Evolutionary conservation across 1,140 invertebrate genomes (phyloP).

Genomic region (Drosophila nebulosa): DNA sequence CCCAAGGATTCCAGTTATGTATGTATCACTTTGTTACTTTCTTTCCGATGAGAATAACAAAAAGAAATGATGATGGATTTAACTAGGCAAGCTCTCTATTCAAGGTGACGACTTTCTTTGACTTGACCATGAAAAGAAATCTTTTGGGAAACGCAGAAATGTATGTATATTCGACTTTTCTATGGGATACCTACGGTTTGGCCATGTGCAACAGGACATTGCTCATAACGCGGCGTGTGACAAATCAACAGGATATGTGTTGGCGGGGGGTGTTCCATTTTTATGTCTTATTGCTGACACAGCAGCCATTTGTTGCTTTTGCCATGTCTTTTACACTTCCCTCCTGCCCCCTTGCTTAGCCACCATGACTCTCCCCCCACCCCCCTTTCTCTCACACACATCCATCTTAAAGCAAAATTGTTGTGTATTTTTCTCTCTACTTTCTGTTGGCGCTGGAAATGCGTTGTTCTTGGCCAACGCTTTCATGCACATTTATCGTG

Average conservation of each 20-base stretch:
- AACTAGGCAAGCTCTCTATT: too few relatives aligned
- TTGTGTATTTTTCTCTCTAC: background rate
- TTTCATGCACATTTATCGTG: constrained; percentile 78
- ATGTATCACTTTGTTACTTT: too few relatives aligned
- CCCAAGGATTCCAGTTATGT: too few relatives aligned
- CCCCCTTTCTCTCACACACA: background rate
- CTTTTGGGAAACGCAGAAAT: too few relatives aligned
- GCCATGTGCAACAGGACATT: constrained; percentile 24
- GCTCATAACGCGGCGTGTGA: constrained; percentile 66
- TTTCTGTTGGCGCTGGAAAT: background rate
- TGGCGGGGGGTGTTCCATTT: background rate
- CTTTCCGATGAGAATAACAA: too few relatives aligned
- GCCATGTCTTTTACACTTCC: constrained; percentile 19
- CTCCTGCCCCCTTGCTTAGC: background rate
- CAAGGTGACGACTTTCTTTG: too few relatives aligned
- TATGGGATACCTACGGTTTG: background rate
- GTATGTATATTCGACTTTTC: background rate
- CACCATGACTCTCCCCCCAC: background rate
- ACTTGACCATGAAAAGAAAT: too few relatives aligned
- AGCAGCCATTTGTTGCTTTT: constrained; percentile 55
- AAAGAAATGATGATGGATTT: too few relatives aligned
- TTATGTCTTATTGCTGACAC: constrained; percentile 19
- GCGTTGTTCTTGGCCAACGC: constrained; percentile 32
- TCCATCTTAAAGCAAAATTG: constrained; percentile 1
- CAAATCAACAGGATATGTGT: constrained; percentile 64